Evolutionary conservation across 1,140 invertebrate genomes (phyloP), one percentile per base, ranked within the genome.

Genomic region (Geopemphigus sp.): DNA sequence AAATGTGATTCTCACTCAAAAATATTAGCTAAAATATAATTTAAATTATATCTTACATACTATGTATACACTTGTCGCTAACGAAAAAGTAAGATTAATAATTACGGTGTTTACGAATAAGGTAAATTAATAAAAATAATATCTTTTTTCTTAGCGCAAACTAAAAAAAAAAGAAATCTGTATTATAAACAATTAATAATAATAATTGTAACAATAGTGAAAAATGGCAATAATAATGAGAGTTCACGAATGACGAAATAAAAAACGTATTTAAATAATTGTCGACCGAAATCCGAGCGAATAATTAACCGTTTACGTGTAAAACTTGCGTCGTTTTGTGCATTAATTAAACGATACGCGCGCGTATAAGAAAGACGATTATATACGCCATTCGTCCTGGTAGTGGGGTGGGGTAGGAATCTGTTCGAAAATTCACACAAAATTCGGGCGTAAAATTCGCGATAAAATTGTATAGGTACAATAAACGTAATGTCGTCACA

Each of bases 1-100:
- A n/a, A 39, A 39, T 54, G 26, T 72, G 54, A n/a, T 54, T 72
- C 47, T 72, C 68, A 72, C 68, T 72, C 17, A 29, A 72, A 72
- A 72, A 29, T 29, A 53, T 54, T 54, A 12, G 17, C 22, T 72
- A 72, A 29, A 32, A 72, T 26, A 19, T 29, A 70, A 70, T 53
- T 53, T 19, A 70, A 64, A 70, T 50, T 11, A 4, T 15, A 29
- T 29, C 8, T 70, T 53, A 70, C 15, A 19, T 53, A 4, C 1
- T 14, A 68, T 24, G 19, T 63, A 66, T 24, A 8, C 6, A 47
- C 47, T 47, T 68, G 24, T 47, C 8, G 3, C n/a, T 68, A 68
- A 15, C 24, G 14, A 47, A 24, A 24, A 14, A 50, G n/a, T 26
- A 19, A 24, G 17, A 54, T 19, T 54, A 17, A 72, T 12, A 24